Evolutionary conservation across 1,140 invertebrate genomes (phyloP).

Genomic region (Uloborus diversus): DNA sequence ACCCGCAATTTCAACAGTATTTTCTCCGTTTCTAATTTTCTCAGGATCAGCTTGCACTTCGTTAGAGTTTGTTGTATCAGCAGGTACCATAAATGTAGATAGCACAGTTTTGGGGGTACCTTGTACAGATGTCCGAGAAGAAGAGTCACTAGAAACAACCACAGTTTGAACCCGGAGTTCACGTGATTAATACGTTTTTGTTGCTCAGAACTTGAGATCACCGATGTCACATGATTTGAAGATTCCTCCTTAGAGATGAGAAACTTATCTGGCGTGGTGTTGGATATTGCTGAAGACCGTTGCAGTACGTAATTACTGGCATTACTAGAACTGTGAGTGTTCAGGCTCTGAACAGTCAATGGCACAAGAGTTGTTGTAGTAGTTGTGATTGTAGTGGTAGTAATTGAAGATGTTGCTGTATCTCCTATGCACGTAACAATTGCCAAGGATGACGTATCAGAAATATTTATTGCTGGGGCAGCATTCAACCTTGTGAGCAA

Average conservation of each 20-base stretch:
- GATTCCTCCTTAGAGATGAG: slow-evolving; percentile 5
- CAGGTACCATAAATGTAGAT: neutral
- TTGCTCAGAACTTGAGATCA: slow-evolving; percentile 19
- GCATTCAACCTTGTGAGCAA: slow-evolving; percentile 49
- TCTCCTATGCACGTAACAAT: neutral
- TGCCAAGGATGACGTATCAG: slow-evolving; percentile 46
- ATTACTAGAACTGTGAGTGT: slow-evolving; percentile 20
- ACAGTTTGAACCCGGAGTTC: slow-evolving; percentile 14
- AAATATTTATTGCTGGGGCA: slow-evolving; percentile 43
- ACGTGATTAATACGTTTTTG: neutral
- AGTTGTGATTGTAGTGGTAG: slow-evolving; percentile 14
- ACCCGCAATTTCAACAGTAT: slow-evolving; percentile 4
- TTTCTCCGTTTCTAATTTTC: neutral
- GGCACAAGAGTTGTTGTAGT: slow-evolving; percentile 30
- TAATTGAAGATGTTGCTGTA: neutral
- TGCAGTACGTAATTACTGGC: slow-evolving; percentile 31
- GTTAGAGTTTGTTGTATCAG: neutral
- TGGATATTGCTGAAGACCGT: neutral
- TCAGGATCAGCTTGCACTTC: neutral
- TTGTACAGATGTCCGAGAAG: neutral
- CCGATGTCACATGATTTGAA: slow-evolving; percentile 5
- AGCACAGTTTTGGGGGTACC: slow-evolving; percentile 26
- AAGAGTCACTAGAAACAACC: slow-evolving; percentile 28
- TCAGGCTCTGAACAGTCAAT: slow-evolving; percentile 57
- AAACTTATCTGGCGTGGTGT: neutral